A percentile compares a stretch with the other conserved stretches of the same genome.
phyloP scores from a whole-genome alignment of 2,113 vertebrate genomes.

The Microtus pennsylvanicus region DNA sequence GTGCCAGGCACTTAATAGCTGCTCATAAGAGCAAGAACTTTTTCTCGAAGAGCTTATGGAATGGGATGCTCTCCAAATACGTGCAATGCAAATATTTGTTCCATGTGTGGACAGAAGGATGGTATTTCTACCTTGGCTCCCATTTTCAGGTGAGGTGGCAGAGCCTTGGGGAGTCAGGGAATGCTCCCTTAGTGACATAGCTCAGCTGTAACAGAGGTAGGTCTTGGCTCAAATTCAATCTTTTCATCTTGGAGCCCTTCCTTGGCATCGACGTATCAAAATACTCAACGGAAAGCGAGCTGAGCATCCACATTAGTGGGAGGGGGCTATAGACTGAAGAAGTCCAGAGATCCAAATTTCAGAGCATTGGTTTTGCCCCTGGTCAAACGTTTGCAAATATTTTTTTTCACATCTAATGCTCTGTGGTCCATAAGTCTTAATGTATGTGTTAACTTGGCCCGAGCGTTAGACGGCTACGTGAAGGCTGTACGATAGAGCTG shows the following conservation, averaged over 20 bases:
- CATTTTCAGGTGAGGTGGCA: neutral
- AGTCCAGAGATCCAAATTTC: constrained; percentile 39
- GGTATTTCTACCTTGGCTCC: constrained; percentile 1
- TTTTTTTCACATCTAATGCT: constrained; percentile 16
- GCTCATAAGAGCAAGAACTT: neutral
- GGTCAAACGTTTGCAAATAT: neutral
- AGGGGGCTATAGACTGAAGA: neutral
- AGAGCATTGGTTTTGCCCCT: constrained; percentile 17
- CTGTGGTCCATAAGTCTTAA: constrained; percentile 4
- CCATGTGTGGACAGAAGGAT: neutral
- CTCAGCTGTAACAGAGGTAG: neutral
- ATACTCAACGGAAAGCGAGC: neutral
- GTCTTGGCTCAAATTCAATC: neutral
- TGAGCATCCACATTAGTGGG: neutral
- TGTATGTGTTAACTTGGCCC: neutral
- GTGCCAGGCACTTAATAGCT: neutral
- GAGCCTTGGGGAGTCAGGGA: neutral
- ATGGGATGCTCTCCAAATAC: neutral
- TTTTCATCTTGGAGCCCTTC: neutral
- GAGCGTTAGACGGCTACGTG: neutral
- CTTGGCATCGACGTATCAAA: neutral
- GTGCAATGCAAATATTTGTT: neutral
- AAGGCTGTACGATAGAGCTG: neutral
- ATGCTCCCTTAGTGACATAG: neutral
- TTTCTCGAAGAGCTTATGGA: neutral